Evolutionary conservation across 1,140 invertebrate species (phyloP), one percentile per base, ranked within the genome.

Genomic region (Phortica variegata): DNA sequence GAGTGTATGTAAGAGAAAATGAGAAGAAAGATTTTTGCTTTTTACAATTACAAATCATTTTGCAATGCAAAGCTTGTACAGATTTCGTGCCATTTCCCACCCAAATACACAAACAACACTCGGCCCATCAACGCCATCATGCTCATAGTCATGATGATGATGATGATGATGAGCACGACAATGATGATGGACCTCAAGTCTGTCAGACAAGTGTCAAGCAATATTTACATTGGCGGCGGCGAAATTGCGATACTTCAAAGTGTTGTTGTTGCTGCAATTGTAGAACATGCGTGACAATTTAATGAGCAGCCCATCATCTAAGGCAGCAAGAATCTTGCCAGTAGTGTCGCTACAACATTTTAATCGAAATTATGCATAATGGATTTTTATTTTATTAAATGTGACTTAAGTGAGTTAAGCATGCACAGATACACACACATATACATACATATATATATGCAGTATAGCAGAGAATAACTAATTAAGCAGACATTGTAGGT

Each of bases 331-430:
- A 12, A 29, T 6, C 26, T 29, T 6, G 12, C 26, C 6, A 29
- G 6, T 29, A 7, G 26, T 12, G 26, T 12, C 6, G 26, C 49
- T 46, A 56, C 63, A 66, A 68, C 68, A 60, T 68, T 68, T 68
- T 68, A 68, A 68, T 68, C 63, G 63, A 68, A 68, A 68, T 68
- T 68, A 58, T 49, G 60, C 60, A 56, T 68, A 68, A 68, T 68
- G 65, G 63, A 68, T 68, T 68, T 68, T 68, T 65, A 68, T 68
- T 68, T 68, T 68, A 68, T 68, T 68, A 68, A 68, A 68, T 68
- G 63, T 54, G 63, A 68, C 63, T 68, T 63, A 68, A 68, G 68
- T 68, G 63, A 68, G 38, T 68, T 68, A 63, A 59, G 53, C n/a
- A n/a, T n/a, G n/a, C n/a, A n/a, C n/a, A n/a, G n/a, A n/a, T n/a